Evolutionary conservation across 92 coral and sea anemone genomes (phyloP), one percentile per base, ranked within the genome.

Genomic region (Blastomussa wellsi): DNA sequence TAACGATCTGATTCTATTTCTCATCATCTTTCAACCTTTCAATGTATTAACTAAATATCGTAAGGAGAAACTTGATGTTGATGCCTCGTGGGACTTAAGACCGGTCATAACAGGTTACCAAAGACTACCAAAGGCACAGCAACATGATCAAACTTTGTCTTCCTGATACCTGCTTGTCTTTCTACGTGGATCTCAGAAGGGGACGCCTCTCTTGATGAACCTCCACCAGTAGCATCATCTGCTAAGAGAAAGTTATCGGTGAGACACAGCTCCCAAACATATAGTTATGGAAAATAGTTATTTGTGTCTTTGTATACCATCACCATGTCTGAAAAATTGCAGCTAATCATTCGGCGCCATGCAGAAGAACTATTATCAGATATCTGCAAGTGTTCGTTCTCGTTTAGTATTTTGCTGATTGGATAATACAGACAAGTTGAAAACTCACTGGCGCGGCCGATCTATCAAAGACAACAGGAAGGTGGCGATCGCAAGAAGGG

Each of bases 131-230:
- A 57, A 24, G 60, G n/a, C 3, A 57, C 29, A 57, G 10, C 1
- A 57, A 57, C 26, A 22, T 22, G 12, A 49, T 41, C 33, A 15
- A 48, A 42, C 26, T 48, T 72, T 36, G 22, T 72, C 41, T 44
- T 49, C 32, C n/a, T 79, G 17, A n/a, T 49, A 81, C 65, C 66
- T 33, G 66, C 17, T 9, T 81, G 35, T 70, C 36, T 51, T 51
- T 51, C 68, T 12, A n/a, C 32, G 52, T 47, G 77, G 7, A 16
- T 49, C n/a, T 36, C 67, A 37, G 13, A 1, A 4, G 77, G 71
- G 22, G 67, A 22, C 0, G 11, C 37, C 17, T 33, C 85, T 41
- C 38, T 35, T 15, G 32, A 20, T 16, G 35, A 22, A 7, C 35
- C n/a, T 69, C 53, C 69, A 37, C 0, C 17, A 29, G 49, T 24